A percentile compares a stretch with the other conserved stretches of the same genome.
Evolutionary conservation across 2,113 vertebrate species (phyloP).

Genomic region (Planiliza haematocheilus): DNA sequence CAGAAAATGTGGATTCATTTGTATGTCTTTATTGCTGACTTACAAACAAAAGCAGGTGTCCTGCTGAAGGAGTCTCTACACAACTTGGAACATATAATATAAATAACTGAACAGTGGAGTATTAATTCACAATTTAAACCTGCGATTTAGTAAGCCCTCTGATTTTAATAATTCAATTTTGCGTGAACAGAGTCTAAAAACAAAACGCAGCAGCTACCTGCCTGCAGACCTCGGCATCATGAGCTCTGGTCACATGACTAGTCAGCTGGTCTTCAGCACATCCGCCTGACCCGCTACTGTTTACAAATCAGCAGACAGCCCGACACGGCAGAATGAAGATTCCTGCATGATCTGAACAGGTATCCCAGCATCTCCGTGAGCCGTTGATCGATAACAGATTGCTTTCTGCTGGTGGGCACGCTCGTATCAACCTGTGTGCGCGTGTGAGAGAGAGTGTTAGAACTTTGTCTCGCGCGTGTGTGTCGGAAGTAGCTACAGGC

Average conservation of each 20-base stretch:
- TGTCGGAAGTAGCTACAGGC: slow-evolving; percentile 62
- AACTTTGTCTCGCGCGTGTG: slow-evolving; percentile 11
- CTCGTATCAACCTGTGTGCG: neutral
- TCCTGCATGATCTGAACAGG: slow-evolving; percentile 66
- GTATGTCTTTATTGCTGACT: no score
- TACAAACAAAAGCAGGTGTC: no score
- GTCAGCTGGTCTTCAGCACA: slow-evolving; percentile 73
- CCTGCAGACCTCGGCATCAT: neutral
- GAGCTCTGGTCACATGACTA: slow-evolving; percentile 62
- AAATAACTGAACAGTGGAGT: neutral
- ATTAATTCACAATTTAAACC: neutral
- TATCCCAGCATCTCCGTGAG: slow-evolving; percentile 18
- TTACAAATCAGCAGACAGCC: slow-evolving; percentile 73
- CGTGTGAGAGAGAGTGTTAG: neutral
- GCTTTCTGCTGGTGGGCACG: neutral
- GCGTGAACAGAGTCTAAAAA: neutral
- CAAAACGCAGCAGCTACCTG: neutral
- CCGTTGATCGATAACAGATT: no score
- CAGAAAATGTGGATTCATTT: no score
- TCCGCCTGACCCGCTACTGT: slow-evolving; percentile 73
- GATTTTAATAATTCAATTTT: neutral
- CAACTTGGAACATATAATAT: neutral
- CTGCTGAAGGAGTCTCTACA: neutral
- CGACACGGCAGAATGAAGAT: slow-evolving; percentile 61
- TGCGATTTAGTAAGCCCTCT: no score